phyloP scores from a whole-genome alignment of 2,797 vertebrate genomes.

The Epinephelus malabaricus region DNA sequence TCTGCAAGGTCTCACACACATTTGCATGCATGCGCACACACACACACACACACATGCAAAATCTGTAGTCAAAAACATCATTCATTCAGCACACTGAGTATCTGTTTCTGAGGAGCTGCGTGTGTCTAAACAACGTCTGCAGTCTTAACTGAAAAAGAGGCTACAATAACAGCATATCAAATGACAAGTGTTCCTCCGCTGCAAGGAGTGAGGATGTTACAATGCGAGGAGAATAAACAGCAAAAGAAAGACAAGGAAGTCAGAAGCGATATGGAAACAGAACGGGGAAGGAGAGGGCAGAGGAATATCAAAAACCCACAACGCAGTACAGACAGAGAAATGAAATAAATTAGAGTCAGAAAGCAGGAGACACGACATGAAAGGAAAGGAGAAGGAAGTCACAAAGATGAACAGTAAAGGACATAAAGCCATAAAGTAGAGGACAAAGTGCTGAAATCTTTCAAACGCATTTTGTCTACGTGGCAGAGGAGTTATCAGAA shows the following conservation, averaged over 20 bases:
- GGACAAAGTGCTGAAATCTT: constrained; percentile 31
- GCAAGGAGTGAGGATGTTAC: constrained; percentile 23
- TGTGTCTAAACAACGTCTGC: constrained; percentile 45
- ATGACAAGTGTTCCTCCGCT: constrained; percentile 13
- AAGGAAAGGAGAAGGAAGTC: constrained; percentile 16
- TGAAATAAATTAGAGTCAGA: constrained; percentile 12
- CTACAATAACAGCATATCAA: constrained; percentile 41
- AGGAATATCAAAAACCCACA: constrained; percentile 19
- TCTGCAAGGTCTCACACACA: constrained; percentile 48
- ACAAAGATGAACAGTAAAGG: constrained; percentile 3
- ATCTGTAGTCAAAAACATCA: constrained; percentile 50
- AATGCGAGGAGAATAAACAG: constrained; percentile 30
- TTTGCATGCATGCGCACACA: constrained; percentile 20
- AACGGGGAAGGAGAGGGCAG: constrained; percentile 9
- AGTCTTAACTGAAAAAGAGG: constrained; percentile 29
- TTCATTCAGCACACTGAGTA: constrained; percentile 46
- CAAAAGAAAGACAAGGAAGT: constrained; percentile 23
- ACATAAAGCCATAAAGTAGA: background rate
- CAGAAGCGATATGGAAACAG: constrained; percentile 9
- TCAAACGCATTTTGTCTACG: constrained; percentile 18
- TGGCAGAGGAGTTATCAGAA: constrained; percentile 46
- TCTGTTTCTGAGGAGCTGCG: constrained; percentile 35
- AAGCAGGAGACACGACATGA: background rate
- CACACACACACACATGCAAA: background rate
- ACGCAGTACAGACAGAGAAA: background rate